Base-by-base conservation (phyloP, 2,113 vertebrate genomes). In the Malurus elegans region DNA sequence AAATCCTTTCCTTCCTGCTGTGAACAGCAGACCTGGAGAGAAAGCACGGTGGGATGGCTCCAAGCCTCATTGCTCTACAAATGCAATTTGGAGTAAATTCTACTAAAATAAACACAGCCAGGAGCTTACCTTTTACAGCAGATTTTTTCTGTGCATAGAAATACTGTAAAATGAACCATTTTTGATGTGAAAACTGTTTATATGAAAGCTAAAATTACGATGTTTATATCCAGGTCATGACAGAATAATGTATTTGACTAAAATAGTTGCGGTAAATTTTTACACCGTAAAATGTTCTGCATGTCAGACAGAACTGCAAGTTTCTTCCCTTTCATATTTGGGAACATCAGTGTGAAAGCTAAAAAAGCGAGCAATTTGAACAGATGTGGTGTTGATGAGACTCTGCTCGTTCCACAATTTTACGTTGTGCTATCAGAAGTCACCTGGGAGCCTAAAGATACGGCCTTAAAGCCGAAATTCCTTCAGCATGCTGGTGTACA, bases 341-440 rank as follows among this genome's bases (percentile, higher is more conserved):
- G 94, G 79, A 92, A 93, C 29, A 79, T 80, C 92, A 86, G 40
- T 62, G 40, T 28, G 11, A 58, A 88, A 94, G 61, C 31, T 90
- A 79, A 90, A 92, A 74, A 74, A 71, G 34, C 73, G 69, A 91
- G 28, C 5, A 11, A 90, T 91, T 62, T 89, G 80, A 95, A 70
- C 88, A 97, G 95, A 95, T 96, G 90, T 90, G 61, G 69, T 95
- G 81, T 79, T 93, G 78, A 87, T 91, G 78, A 78, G 90, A 91
- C 75, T 92, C 82, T 67, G 71, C 36, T 93, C 31, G 8, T 86
- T 62, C 78, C 71, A 88, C 42, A 91, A 51, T 48, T 88, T 61
- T 83, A 81, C 6, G 11, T 88, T 71, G 25, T 76, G 58, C 64
- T 91, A 56, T 60, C 58, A 11, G n/a, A 80, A 83, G 42, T 76